Percentiles rank a stretch among this genome's conserved stretches.
Conservation (phyloP, 2,888 invertebrate genomes). For the Baronia brevicornis region DNA sequence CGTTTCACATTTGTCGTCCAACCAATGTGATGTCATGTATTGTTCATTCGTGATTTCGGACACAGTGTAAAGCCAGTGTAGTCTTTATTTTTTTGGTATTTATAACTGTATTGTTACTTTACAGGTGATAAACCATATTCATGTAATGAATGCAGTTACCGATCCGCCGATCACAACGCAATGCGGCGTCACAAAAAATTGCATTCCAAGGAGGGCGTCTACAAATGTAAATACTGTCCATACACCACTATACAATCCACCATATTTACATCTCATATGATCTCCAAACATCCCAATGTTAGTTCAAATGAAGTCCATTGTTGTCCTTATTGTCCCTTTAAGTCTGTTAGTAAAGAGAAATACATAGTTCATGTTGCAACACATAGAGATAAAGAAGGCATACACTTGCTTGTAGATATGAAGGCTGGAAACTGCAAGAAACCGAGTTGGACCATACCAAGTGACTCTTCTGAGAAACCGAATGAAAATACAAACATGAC, state of each 20-base stretch:
- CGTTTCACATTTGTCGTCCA: no score
- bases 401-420: conserved; percentile 51
- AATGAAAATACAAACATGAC: conserved; percentile 25
- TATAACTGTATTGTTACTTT: conserved; percentile 12
- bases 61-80: no score
- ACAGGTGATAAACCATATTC: conserved; percentile 85
- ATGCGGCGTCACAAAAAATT: conserved; percentile 85
- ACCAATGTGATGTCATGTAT: no score
- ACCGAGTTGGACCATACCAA: conserved; percentile 64
- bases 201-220: conserved; percentile 84
- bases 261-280: conserved; percentile 84
- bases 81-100: background rate
- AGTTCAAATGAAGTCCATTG: conserved; percentile 77
- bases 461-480: conserved; percentile 35
- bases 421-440: conserved; percentile 41
- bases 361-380: conserved; percentile 72
- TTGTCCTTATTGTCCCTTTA: conserved; percentile 77
- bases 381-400: conserved; percentile 64
- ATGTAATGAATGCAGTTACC: conserved; percentile 83
- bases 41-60: no score
- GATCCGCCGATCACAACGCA: conserved; percentile 87
- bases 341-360: conserved; percentile 79
- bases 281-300: conserved; percentile 84
- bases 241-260: conserved; percentile 89
- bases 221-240: conserved; percentile 86